Evolutionary conservation across 1,140 invertebrate species (phyloP).

Genomic region (Ladona fulva): DNA sequence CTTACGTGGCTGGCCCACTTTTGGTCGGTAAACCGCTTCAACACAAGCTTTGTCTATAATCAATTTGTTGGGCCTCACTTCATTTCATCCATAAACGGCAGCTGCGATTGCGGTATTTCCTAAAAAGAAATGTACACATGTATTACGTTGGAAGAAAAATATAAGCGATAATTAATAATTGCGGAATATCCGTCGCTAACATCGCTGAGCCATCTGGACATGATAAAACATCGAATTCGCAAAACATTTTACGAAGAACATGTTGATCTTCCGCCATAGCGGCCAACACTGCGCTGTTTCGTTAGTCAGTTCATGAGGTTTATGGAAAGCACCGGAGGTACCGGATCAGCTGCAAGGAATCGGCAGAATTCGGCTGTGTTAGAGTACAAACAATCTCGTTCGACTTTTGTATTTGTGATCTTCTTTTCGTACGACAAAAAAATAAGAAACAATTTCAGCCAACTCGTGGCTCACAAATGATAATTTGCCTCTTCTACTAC

Average conservation of each 20-base stretch:
- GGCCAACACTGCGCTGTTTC: no score
- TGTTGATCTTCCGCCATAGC: background rate
- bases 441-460: no score
- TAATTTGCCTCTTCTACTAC: no score
- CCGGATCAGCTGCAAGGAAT: no score
- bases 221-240: conserved; percentile 57
- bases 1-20: conserved; percentile 62
- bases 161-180: background rate
- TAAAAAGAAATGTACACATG: conserved; percentile 34
- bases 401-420: no score
- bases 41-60: conserved; percentile 66
- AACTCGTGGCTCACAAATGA: no score
- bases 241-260: conserved; percentile 41
- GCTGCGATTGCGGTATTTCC: conserved; percentile 67
- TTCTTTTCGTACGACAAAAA: no score
- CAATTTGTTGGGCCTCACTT: conserved; percentile 67
- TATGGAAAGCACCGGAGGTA: no score
- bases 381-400: no score
- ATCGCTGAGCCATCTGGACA: conserved; percentile 66
- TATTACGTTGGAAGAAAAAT: background rate
- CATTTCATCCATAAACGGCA: conserved; percentile 74
- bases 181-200: conserved; percentile 49
- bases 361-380: no score
- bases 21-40: conserved; percentile 67
- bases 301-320: no score